Conservation (phyloP, 2,888 invertebrate species). For the Resseliella maxima region DNA sequence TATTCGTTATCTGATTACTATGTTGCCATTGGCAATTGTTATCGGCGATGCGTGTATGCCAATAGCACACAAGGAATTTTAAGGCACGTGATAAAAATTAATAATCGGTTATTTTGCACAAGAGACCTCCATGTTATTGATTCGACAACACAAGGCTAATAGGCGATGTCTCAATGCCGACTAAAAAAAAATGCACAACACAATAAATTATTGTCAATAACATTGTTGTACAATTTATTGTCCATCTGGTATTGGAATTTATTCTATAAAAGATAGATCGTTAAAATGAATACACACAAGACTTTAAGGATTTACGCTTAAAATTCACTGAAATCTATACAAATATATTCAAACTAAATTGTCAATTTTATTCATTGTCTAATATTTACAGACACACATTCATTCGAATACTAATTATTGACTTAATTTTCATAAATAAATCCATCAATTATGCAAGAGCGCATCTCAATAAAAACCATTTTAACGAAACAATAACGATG, state of each 20-base stretch:
- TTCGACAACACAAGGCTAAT: not conserved
- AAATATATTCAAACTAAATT: too few relatives aligned
- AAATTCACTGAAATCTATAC: too few relatives aligned
- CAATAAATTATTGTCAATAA: not conserved
- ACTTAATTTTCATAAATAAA: not conserved
- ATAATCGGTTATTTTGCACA: not conserved
- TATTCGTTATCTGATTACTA: too few relatives aligned
- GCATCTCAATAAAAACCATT: not conserved
- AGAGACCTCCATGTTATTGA: constrained; percentile 17
- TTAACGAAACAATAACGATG: not conserved
- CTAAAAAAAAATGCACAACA: too few relatives aligned
- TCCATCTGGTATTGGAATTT: not conserved
- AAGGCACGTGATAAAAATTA: constrained; percentile 45
- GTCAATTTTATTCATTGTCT: not conserved
- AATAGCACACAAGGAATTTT: not conserved
- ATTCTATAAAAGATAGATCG: too few relatives aligned
- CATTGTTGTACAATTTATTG: not conserved
- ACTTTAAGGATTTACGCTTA: too few relatives aligned
- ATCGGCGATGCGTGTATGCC: not conserved
- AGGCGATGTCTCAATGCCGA: not conserved
- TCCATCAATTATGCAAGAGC: not conserved
- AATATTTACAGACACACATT: not conserved
- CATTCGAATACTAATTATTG: constrained; percentile 13
- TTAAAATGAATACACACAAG: too few relatives aligned
- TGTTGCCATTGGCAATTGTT: not conserved